phyloP scores from a whole-genome alignment of 2,797 vertebrate genomes.

The Mormyrus proboscirostris region DNA sequence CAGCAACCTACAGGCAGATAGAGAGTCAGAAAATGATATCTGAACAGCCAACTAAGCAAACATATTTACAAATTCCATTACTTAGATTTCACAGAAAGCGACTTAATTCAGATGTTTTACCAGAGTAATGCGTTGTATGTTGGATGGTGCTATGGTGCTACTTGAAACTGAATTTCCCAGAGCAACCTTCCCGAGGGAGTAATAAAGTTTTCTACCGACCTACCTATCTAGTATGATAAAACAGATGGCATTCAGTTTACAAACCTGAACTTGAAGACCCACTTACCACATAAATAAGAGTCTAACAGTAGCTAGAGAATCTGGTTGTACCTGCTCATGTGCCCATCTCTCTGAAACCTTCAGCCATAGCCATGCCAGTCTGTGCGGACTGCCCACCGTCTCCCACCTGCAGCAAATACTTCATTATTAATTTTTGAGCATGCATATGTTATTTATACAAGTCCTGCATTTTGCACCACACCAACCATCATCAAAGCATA shows the following conservation, averaged over 20 bases:
- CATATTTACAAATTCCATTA: background rate
- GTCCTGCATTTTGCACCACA: background rate
- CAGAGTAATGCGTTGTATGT: too few relatives aligned
- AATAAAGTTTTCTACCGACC: too few relatives aligned
- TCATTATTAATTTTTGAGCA: background rate
- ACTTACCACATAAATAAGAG: background rate
- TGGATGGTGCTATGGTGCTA: too few relatives aligned
- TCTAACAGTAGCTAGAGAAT: background rate
- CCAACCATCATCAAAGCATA: background rate
- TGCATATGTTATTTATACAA: background rate
- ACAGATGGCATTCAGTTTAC: background rate
- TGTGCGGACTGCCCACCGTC: slow-evolving; percentile 69
- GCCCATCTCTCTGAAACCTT: slow-evolving; percentile 78
- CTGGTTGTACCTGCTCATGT: slow-evolving; percentile 63
- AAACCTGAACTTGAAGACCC: background rate
- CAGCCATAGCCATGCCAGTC: slow-evolving; percentile 87
- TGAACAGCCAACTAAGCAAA: background rate
- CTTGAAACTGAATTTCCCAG: too few relatives aligned
- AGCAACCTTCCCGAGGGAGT: too few relatives aligned
- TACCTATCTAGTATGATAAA: background rate
- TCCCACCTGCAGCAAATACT: slow-evolving; percentile 56
- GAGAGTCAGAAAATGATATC: background rate
- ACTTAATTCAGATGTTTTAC: background rate
- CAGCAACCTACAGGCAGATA: slow-evolving; percentile 52
- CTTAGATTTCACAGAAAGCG: background rate